Evolutionary conservation across 1,140 invertebrate species (phyloP).

Genomic region (Arion vulgaris): DNA sequence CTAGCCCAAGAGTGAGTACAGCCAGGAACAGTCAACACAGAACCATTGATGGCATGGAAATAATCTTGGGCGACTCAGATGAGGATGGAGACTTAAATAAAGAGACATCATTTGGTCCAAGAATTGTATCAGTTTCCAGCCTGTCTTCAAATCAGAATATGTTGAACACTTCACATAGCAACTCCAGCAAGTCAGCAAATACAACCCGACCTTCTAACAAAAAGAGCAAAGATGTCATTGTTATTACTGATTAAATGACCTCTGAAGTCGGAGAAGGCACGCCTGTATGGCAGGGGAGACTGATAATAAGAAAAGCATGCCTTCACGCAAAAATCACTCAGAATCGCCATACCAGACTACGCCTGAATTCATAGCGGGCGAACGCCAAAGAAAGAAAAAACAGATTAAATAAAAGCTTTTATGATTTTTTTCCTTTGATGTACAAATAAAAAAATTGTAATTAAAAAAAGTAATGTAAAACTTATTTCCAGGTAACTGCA

Average conservation of each 20-base stretch:
- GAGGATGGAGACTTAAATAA: neutral
- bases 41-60: neutral
- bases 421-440: too few species aligned
- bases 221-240: neutral
- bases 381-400: too few species aligned
- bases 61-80: neutral
- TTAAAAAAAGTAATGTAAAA: too few species aligned
- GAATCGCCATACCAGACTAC: too few species aligned
- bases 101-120: neutral
- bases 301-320: too few species aligned
- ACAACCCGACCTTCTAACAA: neutral
- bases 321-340: too few species aligned
- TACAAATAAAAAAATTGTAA: too few species aligned
- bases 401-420: too few species aligned
- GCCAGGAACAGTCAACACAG: neutral
- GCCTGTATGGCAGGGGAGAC: too few species aligned
- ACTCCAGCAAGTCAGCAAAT: neutral
- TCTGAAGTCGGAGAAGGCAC: too few species aligned
- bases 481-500: too few species aligned
- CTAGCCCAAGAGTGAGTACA: neutral
- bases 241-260: conserved; percentile 2
- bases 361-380: too few species aligned
- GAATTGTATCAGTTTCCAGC: neutral
- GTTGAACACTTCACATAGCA: neutral
- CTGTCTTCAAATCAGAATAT: neutral